A percentile compares a stretch with the other conserved stretches of the same genome.
phyloP scores from a whole-genome alignment of 2,113 vertebrate genomes.

The Seriola dumerili region DNA sequence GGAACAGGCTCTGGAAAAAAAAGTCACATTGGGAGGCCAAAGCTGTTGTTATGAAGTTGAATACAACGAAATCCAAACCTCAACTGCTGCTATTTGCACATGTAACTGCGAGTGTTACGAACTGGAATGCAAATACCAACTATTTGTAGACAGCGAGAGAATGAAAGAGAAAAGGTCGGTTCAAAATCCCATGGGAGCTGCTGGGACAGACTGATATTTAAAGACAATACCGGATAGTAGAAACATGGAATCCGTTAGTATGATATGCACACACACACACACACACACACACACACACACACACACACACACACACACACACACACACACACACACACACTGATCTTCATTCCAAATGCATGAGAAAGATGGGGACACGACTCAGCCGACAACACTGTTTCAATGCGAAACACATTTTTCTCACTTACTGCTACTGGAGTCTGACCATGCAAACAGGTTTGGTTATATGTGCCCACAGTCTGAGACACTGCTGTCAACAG shows the following conservation, averaged over 20 bases:
- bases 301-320: no score
- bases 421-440: background rate
- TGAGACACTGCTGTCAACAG: no score
- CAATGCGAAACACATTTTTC: background rate
- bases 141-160: background rate
- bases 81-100: background rate
- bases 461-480: no score
- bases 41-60: background rate
- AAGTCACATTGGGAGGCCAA: background rate
- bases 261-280: background rate
- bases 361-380: background rate
- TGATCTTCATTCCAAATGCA: conserved; percentile 13
- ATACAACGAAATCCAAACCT: background rate
- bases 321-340: no score
- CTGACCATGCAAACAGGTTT: no score
- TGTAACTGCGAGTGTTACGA: background rate
- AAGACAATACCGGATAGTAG: background rate
- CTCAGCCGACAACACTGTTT: background rate
- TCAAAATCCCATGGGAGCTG: background rate
- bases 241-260: background rate
- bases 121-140: background rate
- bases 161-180: background rate
- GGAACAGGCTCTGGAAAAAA: background rate
- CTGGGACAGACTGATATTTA: background rate
- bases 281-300: background rate